Evolutionary conservation across 1,140 invertebrate genomes (phyloP).

Genomic region (Oryctes rhinoceros): DNA sequence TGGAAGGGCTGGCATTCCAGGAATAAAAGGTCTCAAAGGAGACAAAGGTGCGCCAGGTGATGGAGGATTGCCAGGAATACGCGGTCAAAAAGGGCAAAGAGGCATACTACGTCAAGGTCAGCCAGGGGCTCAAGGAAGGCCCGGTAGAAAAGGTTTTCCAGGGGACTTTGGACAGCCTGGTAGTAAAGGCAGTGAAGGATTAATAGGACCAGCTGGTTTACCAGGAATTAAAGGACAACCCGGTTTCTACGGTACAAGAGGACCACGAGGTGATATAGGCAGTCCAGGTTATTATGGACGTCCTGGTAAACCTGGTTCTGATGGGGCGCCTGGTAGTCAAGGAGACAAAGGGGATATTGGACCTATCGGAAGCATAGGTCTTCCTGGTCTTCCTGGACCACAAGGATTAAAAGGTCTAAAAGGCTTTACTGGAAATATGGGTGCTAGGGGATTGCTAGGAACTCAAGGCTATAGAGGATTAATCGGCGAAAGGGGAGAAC

Average conservation of each 20-base stretch:
- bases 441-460: constrained; percentile 70
- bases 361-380: constrained; percentile 67
- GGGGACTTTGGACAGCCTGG: constrained; percentile 60
- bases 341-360: constrained; percentile 66
- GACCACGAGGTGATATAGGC: constrained; percentile 62
- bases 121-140: constrained; percentile 64
- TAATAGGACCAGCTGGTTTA: constrained; percentile 65
- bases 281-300: constrained; percentile 65
- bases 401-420: constrained; percentile 60
- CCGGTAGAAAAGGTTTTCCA: constrained; percentile 64
- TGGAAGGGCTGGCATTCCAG: constrained; percentile 62
- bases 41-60: constrained; percentile 67
- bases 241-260: constrained; percentile 57
- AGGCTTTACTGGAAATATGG: constrained; percentile 61
- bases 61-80: constrained; percentile 72
- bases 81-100: constrained; percentile 65
- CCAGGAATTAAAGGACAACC: constrained; percentile 64
- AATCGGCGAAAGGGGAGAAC: constrained; percentile 65
- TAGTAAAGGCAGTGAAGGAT: constrained; percentile 62
- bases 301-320: constrained; percentile 64
- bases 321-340: constrained; percentile 72
- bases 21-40: constrained; percentile 61
- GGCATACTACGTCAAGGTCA: constrained; percentile 65
- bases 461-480: constrained; percentile 66
- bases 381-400: constrained; percentile 76